Percentiles rank a stretch among this genome's conserved stretches.
Conservation (phyloP, 2,888 invertebrate species). For the Acleris sparsana region DNA sequence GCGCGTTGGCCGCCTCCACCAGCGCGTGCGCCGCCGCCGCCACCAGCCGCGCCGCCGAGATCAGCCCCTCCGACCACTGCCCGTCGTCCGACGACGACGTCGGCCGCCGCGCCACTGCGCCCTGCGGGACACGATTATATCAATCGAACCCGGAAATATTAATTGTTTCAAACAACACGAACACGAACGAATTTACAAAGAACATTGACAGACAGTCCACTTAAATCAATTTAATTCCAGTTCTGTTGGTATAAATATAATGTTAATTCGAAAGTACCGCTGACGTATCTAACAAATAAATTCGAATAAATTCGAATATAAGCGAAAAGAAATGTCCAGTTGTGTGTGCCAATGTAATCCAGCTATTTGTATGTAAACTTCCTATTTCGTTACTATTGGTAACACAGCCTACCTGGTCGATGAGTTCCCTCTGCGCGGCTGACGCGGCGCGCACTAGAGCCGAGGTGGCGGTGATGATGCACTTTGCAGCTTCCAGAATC, state of each 20-base stretch:
- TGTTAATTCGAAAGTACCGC: too few relatives aligned
- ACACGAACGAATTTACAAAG: not conserved
- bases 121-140: slow-evolving; percentile 65
- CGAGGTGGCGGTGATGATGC: slow-evolving; percentile 98
- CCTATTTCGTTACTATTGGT: too few relatives aligned
- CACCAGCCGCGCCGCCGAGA: slow-evolving; percentile 97
- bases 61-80: slow-evolving; percentile 98
- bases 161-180: not conserved
- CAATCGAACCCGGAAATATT: not conserved
- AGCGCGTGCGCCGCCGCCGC: slow-evolving; percentile 99
- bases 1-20: slow-evolving; percentile 98
- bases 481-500: slow-evolving; percentile 98
- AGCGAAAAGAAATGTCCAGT: too few relatives aligned
- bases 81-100: slow-evolving; percentile 96
- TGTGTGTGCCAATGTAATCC: too few relatives aligned
- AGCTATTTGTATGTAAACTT: too few relatives aligned
- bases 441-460: slow-evolving; percentile 98
- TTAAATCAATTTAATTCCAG: too few relatives aligned
- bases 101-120: slow-evolving; percentile 93
- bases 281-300: too few relatives aligned
- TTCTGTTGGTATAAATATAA: too few relatives aligned
- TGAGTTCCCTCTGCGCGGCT: slow-evolving; percentile 97
- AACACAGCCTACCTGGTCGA: slow-evolving; percentile 84
- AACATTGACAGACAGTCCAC: too few relatives aligned
- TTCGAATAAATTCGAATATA: too few relatives aligned